Base-by-base conservation (phyloP, 1,140 invertebrate genomes). In the Ptiloglossa arizonensis region DNA sequence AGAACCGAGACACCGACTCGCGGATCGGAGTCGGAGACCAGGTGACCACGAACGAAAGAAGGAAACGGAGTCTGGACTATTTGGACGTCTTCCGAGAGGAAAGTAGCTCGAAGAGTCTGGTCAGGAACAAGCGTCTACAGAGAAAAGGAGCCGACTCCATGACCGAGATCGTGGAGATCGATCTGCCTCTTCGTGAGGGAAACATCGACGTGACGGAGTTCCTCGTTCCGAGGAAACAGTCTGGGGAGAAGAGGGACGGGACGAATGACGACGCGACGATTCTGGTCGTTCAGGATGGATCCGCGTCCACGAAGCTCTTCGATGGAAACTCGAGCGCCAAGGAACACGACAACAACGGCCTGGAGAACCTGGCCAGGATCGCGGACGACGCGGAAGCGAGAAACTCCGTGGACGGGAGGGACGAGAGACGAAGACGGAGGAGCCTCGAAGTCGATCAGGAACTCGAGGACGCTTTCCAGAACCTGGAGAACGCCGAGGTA, bases 381-480 rank as follows among this genome's bases (percentile, higher is more conserved):
- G 27, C 13, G 15, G 41, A 4, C 13, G 48, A 76, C 15, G 13
- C n/a, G 2, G 9, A 24, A 0, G 17, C 15, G 41, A 48, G 6
- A 2, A 70, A 56, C n/a, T 89, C 5, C 70, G 87, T 80, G 66
- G 79, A 57, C 80, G 89, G 63, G 78, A 59, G 19, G 2, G 67
- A 27, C 32, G 84, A 50, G 27, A 67, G 72, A 46, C 90, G 93
- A 64, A 91, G 83, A 70, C 91, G 89, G 57, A 91, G 91, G 19
- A 90, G 85, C 87, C 46, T 89, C 3, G 88, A 81, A 0, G 81
- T 56, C 24, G 88, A 89, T 50, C 83, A 87, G 8, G 91, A 94
- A 35, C 79, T 93, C 22, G 88, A 93, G 9, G 94, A 94, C 59
- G 91, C 93, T 41, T 86, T 95, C 46, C 93, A 95, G 73, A 91